These are phyloP conservation scores for Thereva unica DNA, from an alignment of 2,888 invertebrate genomes.

Conservation along the genomic window DNA sequence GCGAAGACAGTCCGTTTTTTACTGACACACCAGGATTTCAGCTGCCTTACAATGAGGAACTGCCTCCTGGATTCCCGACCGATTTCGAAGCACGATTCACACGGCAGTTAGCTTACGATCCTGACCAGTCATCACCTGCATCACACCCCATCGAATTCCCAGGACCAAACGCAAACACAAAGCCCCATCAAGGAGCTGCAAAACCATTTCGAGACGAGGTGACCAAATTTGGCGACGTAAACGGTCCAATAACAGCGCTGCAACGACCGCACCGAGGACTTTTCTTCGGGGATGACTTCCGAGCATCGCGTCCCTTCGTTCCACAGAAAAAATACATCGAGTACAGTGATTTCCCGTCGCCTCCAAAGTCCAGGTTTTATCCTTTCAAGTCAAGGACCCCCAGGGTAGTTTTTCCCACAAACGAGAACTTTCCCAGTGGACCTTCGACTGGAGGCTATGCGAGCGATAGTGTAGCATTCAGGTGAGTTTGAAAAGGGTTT, in stretches of 20 bases:
- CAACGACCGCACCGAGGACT: conserved; percentile 52
- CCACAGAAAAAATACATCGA: conserved; percentile 56
- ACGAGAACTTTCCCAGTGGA: conserved; percentile 54
- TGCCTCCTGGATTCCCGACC: conserved; percentile 38
- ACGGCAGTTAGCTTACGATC: conserved; percentile 52
- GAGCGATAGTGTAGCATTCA: conserved; percentile 57
- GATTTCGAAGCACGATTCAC: conserved; percentile 50
- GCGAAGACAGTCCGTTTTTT: conserved; percentile 55
- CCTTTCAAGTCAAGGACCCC: conserved; percentile 57
- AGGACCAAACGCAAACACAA: conserved; percentile 51
- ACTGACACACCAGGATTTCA: conserved; percentile 49
- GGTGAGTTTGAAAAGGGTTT: conserved; percentile 47
- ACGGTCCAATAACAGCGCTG: conserved; percentile 56
- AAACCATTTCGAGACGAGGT: conserved; percentile 57
- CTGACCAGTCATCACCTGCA: conserved; percentile 46
- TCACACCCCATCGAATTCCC: conserved; percentile 54
- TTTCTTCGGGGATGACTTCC: conserved; percentile 52
- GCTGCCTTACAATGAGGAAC: conserved; percentile 52
- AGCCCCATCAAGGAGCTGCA: conserved; percentile 49
- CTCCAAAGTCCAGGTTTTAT: conserved; percentile 54
- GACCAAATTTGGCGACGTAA: conserved; percentile 58
- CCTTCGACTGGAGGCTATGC: conserved; percentile 53
- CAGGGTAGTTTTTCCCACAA: conserved; percentile 56
- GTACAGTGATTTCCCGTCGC: conserved; percentile 50
- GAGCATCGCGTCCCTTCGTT: conserved; percentile 50